Evolutionary conservation across 1,140 invertebrate species (phyloP), one percentile per base, ranked within the genome.

Genomic region (Macrostomum lignano): DNA sequence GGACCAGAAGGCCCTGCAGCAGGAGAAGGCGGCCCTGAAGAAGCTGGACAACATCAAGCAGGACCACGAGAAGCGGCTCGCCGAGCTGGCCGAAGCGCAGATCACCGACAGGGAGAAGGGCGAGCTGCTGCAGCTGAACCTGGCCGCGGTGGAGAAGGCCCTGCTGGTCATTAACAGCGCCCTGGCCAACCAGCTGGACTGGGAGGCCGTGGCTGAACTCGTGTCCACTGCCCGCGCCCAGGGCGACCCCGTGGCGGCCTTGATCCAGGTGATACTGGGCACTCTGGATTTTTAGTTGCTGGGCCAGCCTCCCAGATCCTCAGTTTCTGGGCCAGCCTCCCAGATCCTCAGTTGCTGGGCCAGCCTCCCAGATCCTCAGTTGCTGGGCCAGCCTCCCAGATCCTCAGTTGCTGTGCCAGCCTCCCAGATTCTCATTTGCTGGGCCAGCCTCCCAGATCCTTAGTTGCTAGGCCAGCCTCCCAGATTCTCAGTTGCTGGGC

Each of bases 11-110:
- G 70, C 72, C 2, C 37, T 21, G n/a, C 38, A 13, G 25, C 37
- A 67, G 55, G 84, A 94, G 59, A 70, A 71, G 38, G 74, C 84
- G 42, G 86, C 81, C 0, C 51, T 88, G 43, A 93, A 91, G 49
- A 96, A 96, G 54, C 58, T 98, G n/a, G 76, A 91, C 35, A 91
- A 93, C 58, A 77, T 99, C 2, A 72, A 70, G 38, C 73, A 73
- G 43, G 88, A 96, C 62, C 88, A 98, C 48, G 67, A 72, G 43
- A 71, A 75, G 47, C 62, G 88, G 39, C 56, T 98, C 17, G 60
- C 67, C 11, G 70, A 70, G 14, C 54, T 98, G 13, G 66, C 70
- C 40, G 66, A 70, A 40, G 67, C 67, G 1, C 84, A 68, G 42
- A 45, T 51, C 20, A 25, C 28, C 24, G 31, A 33, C 7, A 31